These are phyloP conservation scores for Falco columbarius DNA, from an alignment of 2,797 vertebrate species.

Conservation along the genomic window DNA sequence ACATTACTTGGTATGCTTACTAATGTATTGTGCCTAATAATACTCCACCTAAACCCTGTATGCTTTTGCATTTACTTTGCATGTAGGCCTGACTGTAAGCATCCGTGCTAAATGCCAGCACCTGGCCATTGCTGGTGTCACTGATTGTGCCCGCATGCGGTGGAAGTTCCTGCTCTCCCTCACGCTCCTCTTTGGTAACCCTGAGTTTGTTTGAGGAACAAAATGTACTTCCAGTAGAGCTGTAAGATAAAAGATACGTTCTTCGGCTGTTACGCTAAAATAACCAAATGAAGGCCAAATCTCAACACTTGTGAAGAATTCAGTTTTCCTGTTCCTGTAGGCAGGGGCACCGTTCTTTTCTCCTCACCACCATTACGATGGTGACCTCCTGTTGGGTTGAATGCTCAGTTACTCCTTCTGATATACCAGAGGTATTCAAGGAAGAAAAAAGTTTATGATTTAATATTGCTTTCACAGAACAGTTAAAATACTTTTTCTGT, in stretches of 20 bases:
- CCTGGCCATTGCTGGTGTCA: background rate
- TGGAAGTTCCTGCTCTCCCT: background rate
- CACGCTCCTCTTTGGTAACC: fast-evolving
- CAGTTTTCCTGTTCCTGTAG: background rate
- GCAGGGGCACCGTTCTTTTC: background rate
- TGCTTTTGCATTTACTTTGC: background rate
- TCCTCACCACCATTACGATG: fast-evolving
- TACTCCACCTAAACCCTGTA: background rate
- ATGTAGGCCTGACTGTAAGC: background rate
- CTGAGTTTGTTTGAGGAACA: background rate
- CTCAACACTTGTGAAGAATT: background rate
- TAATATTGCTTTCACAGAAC: background rate
- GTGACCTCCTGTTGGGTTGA: background rate
- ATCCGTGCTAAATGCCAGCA: background rate
- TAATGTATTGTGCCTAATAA: background rate
- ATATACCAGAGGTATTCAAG: background rate
- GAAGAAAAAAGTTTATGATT: background rate
- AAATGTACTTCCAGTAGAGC: background rate
- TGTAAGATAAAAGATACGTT: background rate
- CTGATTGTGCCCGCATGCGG: fast-evolving
- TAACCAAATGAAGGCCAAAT: background rate
- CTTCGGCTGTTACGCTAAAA: background rate
- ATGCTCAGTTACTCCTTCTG: background rate
- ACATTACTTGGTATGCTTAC: background rate
- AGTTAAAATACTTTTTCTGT: background rate